Evolutionary conservation across 2,888 invertebrate genomes (phyloP).

Genomic region (Caprella mutica): DNA sequence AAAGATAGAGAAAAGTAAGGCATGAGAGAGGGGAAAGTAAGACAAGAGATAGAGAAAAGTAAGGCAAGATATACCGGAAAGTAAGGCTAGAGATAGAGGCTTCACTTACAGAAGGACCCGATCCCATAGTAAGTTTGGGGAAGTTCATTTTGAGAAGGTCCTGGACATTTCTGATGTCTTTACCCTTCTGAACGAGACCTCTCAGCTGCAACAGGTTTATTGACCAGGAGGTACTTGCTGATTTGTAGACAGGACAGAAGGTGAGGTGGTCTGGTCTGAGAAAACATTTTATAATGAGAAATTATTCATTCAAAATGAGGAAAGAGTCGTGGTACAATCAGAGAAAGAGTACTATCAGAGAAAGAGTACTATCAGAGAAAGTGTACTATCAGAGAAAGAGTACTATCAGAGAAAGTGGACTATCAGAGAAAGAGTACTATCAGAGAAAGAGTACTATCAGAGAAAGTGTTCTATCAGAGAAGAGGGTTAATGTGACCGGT

Average conservation of each 20-base stretch:
- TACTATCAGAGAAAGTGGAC: too few species aligned
- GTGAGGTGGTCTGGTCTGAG: conserved; percentile 16
- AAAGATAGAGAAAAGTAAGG: too few species aligned
- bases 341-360: too few species aligned
- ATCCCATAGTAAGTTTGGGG: conserved; percentile 17
- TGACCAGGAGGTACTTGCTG: conserved; percentile 69
- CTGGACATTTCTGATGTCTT: conserved; percentile 70
- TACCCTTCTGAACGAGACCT: conserved; percentile 64
- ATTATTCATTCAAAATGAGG: not conserved
- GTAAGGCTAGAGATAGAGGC: too few species aligned
- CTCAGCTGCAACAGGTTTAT: conserved; percentile 55
- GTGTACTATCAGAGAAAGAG: too few species aligned
- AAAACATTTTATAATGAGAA: not conserved
- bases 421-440: too few species aligned
- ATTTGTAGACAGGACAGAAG: conserved; percentile 48
- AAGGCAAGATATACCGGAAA: not conserved
- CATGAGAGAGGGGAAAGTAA: not conserved
- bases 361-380: too few species aligned
- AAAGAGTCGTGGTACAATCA: too few species aligned
- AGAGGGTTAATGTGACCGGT: too few species aligned
- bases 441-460: too few species aligned
- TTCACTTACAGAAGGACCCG: conserved; percentile 17
- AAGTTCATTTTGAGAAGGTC: conserved; percentile 13
- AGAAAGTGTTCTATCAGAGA: too few species aligned
- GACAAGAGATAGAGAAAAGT: not conserved